phyloP scores from a whole-genome alignment of 1,140 invertebrate genomes.

The Leguminivora glycinivorella region DNA sequence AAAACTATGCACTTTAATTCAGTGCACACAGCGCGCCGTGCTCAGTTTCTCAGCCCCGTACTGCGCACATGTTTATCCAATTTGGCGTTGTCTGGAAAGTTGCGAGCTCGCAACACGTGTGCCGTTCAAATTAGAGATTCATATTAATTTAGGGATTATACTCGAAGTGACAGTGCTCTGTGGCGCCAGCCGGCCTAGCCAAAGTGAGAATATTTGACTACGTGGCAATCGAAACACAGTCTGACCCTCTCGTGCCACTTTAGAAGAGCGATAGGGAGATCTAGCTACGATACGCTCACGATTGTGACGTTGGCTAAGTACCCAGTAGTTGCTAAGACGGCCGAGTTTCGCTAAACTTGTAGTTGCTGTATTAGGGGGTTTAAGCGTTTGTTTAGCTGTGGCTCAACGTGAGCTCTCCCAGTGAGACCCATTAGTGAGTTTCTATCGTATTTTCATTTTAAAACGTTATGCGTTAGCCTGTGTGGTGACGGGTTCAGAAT shows the following conservation, averaged over 20 bases:
- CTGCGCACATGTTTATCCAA: slow-evolving; percentile 75
- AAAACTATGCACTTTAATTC: neutral
- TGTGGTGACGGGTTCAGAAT: no score
- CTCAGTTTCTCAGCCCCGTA: slow-evolving; percentile 38
- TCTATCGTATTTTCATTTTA: neutral
- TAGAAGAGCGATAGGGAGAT: no score
- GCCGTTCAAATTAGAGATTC: slow-evolving; percentile 74
- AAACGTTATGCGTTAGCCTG: neutral
- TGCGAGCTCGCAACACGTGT: slow-evolving; percentile 73
- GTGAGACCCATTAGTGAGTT: slow-evolving; percentile 1
- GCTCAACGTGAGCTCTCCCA: neutral
- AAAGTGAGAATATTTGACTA: no score
- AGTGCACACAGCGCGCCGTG: slow-evolving; percentile 8
- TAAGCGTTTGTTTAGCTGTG: slow-evolving; percentile 1
- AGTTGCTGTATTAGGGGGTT: slow-evolving; percentile 32
- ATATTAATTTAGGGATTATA: slow-evolving; percentile 72
- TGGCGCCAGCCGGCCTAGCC: no score
- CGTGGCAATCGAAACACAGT: no score
- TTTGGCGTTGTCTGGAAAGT: slow-evolving; percentile 77
- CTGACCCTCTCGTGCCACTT: no score
- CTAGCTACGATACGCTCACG: no score
- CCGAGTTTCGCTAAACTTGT: slow-evolving; percentile 42
- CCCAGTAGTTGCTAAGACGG: slow-evolving; percentile 40
- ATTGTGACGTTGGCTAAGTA: no score
- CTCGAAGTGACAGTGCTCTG: slow-evolving; percentile 60